These are phyloP conservation scores for Alouatta palliata DNA, from an alignment of 2,113 vertebrate genomes.

Conservation along the genomic window DNA sequence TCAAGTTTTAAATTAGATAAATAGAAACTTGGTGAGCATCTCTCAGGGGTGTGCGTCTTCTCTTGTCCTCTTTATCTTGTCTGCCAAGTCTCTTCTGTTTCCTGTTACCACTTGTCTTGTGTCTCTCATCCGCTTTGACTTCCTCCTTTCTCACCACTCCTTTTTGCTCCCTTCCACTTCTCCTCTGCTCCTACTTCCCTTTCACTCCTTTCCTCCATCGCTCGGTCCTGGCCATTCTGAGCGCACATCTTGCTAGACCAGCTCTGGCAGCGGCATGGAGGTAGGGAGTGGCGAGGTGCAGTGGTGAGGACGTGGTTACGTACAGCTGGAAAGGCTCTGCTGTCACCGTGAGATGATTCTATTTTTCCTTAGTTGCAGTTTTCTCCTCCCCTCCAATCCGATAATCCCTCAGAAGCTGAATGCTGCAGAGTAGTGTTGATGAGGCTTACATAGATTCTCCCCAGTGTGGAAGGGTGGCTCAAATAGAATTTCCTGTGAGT, in stretches of 20 bases:
- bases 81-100: constrained; percentile 7
- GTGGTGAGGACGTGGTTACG: fast-evolving
- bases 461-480: neutral
- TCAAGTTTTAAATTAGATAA: constrained; percentile 70
- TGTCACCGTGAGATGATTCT: neutral
- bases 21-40: constrained; percentile 49
- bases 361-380: neutral
- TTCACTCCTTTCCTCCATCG: neutral
- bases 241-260: neutral
- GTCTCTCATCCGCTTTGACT: neutral
- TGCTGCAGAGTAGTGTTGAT: neutral
- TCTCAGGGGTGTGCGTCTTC: neutral
- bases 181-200: neutral
- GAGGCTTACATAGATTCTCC: neutral
- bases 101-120: neutral
- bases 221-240: neutral
- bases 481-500: constrained; percentile 66
- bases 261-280: neutral
- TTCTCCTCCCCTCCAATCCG: neutral
- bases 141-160: neutral
- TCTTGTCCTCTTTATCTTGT: neutral
- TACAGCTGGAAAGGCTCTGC: neutral
- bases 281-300: neutral
- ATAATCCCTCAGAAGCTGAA: neutral
- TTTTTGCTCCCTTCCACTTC: neutral